phyloP scores from a whole-genome alignment of 2,113 vertebrate genomes.

The Onychostoma macrolepis region DNA sequence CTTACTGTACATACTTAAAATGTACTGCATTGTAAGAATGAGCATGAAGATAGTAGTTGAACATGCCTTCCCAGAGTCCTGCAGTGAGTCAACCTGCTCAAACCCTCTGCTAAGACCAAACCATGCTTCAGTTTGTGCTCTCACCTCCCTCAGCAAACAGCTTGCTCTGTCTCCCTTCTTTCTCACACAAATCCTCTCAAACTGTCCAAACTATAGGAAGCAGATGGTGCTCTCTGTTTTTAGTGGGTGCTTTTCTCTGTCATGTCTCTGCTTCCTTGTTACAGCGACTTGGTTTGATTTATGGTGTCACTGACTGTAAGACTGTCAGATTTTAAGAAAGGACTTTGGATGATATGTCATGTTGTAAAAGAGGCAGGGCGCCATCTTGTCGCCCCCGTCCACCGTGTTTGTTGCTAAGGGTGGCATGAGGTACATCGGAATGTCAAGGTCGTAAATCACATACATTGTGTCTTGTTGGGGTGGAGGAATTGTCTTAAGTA shows the following conservation, averaged over 20 bases:
- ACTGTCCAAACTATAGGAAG: conserved; percentile 29
- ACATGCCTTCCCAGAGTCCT: background rate
- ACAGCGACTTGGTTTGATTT: conserved; percentile 14
- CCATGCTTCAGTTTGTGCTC: conserved; percentile 24
- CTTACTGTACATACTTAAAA: background rate
- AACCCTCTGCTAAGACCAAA: conserved; percentile 11
- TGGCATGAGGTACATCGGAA: background rate
- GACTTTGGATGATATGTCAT: conserved; percentile 32
- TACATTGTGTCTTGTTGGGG: background rate
- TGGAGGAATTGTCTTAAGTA: conserved; percentile 17
- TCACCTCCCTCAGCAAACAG: conserved; percentile 69
- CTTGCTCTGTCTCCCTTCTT: conserved; percentile 67
- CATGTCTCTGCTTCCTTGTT: conserved; percentile 22
- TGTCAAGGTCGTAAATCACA: conserved; percentile 26
- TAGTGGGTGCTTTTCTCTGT: conserved; percentile 18
- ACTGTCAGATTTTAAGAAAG: conserved; percentile 17
- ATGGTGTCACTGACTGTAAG: conserved; percentile 14
- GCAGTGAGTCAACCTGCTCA: conserved; percentile 35
- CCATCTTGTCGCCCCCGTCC: conserved; percentile 9
- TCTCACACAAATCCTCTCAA: conserved; percentile 54
- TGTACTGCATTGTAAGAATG: background rate
- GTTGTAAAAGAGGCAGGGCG: conserved; percentile 17
- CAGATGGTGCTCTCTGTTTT: conserved; percentile 37
- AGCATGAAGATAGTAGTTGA: background rate
- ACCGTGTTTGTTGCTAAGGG: background rate